Percentiles rank a stretch among this genome's conserved stretches.
Evolutionary conservation across 2,113 vertebrate genomes (phyloP).

Genomic region (Nyctibius bracteatus): DNA sequence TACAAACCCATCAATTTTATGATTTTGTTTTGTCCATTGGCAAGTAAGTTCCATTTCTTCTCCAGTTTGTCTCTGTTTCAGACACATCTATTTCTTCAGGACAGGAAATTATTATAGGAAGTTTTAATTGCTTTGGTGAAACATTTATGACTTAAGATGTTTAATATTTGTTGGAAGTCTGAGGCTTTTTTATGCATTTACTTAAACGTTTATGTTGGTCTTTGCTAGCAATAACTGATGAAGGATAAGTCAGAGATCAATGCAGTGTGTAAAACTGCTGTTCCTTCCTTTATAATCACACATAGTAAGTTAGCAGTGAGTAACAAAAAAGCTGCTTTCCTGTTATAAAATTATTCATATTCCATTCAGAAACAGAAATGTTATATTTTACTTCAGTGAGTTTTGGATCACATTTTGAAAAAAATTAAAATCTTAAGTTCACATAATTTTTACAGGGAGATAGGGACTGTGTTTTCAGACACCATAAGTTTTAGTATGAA

Average conservation of each 20-base stretch:
- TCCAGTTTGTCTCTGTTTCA: not conserved
- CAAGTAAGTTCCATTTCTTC: not conserved
- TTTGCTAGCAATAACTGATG: not conserved
- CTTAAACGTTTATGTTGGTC: not conserved
- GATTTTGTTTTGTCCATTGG: not conserved
- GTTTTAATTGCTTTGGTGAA: not conserved
- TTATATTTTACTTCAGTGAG: not conserved
- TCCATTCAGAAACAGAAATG: not conserved
- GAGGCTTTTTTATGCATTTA: not conserved
- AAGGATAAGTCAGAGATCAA: not conserved
- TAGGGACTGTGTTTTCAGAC: not conserved
- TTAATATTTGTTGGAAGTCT: not conserved
- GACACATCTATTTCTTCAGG: not conserved
- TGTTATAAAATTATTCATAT: not conserved
- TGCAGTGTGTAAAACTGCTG: not conserved
- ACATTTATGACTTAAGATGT: not conserved
- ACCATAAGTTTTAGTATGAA: not conserved
- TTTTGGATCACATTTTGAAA: not conserved
- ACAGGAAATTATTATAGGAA: not conserved
- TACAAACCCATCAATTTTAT: not conserved
- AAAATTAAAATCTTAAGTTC: not conserved
- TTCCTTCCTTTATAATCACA: not conserved
- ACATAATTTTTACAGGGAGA: not conserved
- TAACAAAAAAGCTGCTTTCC: not conserved
- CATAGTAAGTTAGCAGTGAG: not conserved